phyloP scores from a whole-genome alignment of 1,140 invertebrate genomes.

The Cyclargus thomasi region DNA sequence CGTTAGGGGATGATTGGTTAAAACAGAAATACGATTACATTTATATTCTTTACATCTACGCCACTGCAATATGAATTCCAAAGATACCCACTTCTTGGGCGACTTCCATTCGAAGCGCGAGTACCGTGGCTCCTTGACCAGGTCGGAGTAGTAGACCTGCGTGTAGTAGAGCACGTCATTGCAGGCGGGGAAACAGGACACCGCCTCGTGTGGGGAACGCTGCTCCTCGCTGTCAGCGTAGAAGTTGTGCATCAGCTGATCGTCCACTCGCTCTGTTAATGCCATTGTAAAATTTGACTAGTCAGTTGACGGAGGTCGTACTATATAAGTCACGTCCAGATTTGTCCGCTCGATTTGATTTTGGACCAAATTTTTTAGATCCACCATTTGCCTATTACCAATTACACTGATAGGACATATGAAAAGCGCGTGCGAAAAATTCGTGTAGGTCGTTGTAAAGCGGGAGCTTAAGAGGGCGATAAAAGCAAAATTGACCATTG shows the following conservation, averaged over 20 bases:
- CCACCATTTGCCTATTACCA: too few species aligned
- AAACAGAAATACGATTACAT: too few species aligned
- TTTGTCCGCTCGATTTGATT: too few species aligned
- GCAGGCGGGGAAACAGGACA: constrained; percentile 60
- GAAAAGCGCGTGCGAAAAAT: too few species aligned
- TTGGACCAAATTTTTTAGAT: too few species aligned
- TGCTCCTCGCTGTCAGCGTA: constrained; percentile 57
- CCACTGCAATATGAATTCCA: background rate
- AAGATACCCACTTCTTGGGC: constrained; percentile 34
- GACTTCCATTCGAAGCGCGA: constrained; percentile 33
- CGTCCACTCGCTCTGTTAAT: constrained; percentile 41
- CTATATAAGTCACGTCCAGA: too few species aligned
- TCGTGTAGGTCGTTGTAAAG: too few species aligned
- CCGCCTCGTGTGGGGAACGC: constrained; percentile 29
- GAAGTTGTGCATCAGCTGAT: constrained; percentile 53
- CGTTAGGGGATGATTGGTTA: too few species aligned
- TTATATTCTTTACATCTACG: background rate
- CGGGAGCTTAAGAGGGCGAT: too few species aligned
- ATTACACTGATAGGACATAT: too few species aligned
- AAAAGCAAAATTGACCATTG: too few species aligned
- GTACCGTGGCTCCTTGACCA: constrained; percentile 35
- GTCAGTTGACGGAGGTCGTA: background rate
- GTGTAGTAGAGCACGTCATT: constrained; percentile 58
- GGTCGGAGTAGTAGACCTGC: constrained; percentile 63
- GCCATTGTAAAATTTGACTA: background rate